Conservation (phyloP, 2,113 vertebrate genomes). For the Mastomys coucha region DNA sequence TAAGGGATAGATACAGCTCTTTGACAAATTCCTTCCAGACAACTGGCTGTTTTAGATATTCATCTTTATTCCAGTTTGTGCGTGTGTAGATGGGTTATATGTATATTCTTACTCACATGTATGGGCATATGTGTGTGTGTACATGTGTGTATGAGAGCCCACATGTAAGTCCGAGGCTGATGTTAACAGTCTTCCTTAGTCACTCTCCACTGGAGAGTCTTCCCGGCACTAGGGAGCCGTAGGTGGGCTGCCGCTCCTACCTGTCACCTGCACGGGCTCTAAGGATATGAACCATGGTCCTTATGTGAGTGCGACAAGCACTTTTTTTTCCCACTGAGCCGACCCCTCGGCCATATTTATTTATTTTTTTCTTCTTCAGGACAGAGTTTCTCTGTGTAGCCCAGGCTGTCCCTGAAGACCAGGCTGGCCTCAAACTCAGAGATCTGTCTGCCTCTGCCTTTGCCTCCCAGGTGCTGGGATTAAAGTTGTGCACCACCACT, state of each 20-base stretch:
- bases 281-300: neutral
- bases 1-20: neutral
- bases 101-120: neutral
- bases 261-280: neutral
- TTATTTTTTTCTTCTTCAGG: neutral
- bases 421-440: neutral
- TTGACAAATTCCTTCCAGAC: constrained; percentile 27
- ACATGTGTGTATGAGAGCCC: no score
- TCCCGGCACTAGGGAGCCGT: no score
- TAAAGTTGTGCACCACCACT: neutral
- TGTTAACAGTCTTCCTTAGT: neutral
- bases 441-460: neutral
- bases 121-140: neutral
- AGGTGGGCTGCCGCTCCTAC: neutral
- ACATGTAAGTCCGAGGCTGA: neutral
- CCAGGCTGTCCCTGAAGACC: neutral
- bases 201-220: neutral
- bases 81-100: neutral
- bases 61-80: neutral
- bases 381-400: neutral
- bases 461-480: neutral
- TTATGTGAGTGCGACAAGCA: neutral
- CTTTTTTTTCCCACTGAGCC: neutral
- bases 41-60: neutral
- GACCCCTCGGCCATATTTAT: neutral